Base-by-base conservation (phyloP, 2,888 invertebrate species). In the Anaspis maculata region DNA sequence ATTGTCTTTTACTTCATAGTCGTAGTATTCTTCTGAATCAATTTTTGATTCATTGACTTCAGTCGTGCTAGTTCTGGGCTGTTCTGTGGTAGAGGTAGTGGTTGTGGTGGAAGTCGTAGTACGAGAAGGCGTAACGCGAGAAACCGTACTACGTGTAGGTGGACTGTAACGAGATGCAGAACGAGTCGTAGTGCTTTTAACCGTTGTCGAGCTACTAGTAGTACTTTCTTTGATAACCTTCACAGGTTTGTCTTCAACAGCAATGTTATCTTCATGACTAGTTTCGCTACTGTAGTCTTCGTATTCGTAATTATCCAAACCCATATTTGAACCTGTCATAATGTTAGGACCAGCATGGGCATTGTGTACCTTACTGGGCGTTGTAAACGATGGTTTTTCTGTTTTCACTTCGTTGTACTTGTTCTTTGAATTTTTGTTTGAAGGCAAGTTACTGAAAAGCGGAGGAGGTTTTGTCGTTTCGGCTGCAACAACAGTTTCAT, bases 261-360 rank as follows among this genome's bases (percentile, higher is more conserved):
- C 56, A 11, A 57, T 42, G 34, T 56, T 58, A 36, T 61, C 57
- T 16, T 55, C 48, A 13, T 48, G 43, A 16, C 44, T 42, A 7
- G 51, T 51, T 19, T 52, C 52, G 11, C 48, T 48, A 12, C 36
- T 44, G 30, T 62, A 59, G 27, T 57, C 61, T 32, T 54, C 56
- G 32, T 62, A 59, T 27, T 61, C 61, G 34, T 62, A 61, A 31
- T 45, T 27, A 32, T 57, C 57, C 16, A 49, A 25, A 7, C 45
- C 51, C 53, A 56, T 57, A 28, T 51, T 49, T 4, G 51, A 43
- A 25, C 54, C 58, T 2, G 51, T 46, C 6, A 53, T 34, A 9
- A 56, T 40, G 33, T 58, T 56, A 4, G 46, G 49, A 10, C 50
- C 49, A 3, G 49, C 49, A 30, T 51, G 51, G 7, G 47, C 46